Evolutionary conservation across 2,797 vertebrate species (phyloP).

Genomic region (Acanthurus lineatus): DNA sequence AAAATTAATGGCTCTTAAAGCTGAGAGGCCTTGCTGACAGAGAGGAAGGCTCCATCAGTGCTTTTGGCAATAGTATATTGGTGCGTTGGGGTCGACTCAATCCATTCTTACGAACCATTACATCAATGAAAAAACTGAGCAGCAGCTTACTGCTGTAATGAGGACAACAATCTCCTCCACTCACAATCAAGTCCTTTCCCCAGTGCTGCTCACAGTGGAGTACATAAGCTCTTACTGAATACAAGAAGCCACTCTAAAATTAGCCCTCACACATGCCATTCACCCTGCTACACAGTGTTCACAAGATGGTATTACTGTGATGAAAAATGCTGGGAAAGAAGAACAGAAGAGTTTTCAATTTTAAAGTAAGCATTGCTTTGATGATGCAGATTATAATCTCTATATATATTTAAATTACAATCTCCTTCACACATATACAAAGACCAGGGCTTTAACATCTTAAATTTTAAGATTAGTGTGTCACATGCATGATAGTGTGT

Average conservation of each 20-base stretch:
- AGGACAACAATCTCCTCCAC: constrained; percentile 72
- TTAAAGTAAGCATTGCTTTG: neutral
- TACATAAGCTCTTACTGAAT: constrained; percentile 60
- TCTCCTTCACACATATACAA: too few relatives aligned
- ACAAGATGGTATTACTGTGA: constrained; percentile 16
- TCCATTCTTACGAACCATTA: constrained; percentile 73
- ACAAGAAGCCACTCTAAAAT: constrained; percentile 70
- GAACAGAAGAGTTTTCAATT: neutral
- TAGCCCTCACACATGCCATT: constrained; percentile 68
- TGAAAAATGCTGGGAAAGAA: constrained; percentile 1
- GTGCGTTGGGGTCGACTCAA: constrained; percentile 37
- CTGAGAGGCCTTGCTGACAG: constrained; percentile 67
- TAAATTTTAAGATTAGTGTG: too few relatives aligned
- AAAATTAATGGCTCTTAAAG: constrained; percentile 76
- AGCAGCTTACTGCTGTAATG: constrained; percentile 73
- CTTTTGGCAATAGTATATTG: constrained; percentile 74
- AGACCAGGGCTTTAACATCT: too few relatives aligned
- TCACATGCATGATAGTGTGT: too few relatives aligned
- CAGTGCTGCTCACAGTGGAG: constrained; percentile 65
- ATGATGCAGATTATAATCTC: neutral
- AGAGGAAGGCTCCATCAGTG: constrained; percentile 65
- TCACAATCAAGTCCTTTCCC: constrained; percentile 63
- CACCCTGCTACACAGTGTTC: constrained; percentile 29
- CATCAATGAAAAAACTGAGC: constrained; percentile 75
- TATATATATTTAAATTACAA: too few relatives aligned